Percentiles rank a stretch among this genome's conserved stretches.
Evolutionary conservation across 2,888 invertebrate species (phyloP).

Genomic region (Plusia festucae): DNA sequence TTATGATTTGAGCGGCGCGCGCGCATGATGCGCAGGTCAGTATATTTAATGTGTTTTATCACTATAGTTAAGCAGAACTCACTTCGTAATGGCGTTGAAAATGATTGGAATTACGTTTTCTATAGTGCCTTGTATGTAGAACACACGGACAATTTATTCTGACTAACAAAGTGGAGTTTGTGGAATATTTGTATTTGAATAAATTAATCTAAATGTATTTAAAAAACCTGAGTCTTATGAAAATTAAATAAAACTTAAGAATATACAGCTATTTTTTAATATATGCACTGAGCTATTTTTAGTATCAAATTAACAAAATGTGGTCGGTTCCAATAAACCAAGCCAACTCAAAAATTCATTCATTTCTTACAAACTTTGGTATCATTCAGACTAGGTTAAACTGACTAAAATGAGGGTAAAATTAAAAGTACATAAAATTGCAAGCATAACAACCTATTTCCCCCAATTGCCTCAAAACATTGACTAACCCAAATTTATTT

Average conservation of each 20-base stretch:
- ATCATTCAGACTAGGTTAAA: neutral
- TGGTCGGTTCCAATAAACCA: neutral
- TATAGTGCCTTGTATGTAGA: neutral
- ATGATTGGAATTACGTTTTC: conserved; percentile 20
- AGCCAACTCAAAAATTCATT: neutral
- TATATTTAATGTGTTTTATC: conserved; percentile 23
- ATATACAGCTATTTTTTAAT: too few relatives aligned
- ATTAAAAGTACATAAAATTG: conserved; percentile 9
- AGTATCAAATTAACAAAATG: neutral
- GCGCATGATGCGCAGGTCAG: conserved; percentile 32
- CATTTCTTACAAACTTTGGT: neutral
- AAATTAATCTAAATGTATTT: neutral
- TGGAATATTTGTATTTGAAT: neutral
- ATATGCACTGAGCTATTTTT: too few relatives aligned
- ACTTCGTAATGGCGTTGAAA: conserved; percentile 8
- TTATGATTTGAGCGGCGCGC: conserved; percentile 55
- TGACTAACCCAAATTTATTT: conserved; percentile 41
- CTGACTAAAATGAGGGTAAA: neutral
- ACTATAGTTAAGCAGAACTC: conserved; percentile 14
- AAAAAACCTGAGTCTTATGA: too few relatives aligned
- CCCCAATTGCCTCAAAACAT: conserved; percentile 41
- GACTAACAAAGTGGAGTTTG: neutral
- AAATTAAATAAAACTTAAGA: too few relatives aligned
- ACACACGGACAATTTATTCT: neutral
- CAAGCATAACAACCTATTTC: conserved; percentile 24